Conservation (phyloP, 1,140 invertebrate genomes). For the Drosophila willistoni region DNA sequence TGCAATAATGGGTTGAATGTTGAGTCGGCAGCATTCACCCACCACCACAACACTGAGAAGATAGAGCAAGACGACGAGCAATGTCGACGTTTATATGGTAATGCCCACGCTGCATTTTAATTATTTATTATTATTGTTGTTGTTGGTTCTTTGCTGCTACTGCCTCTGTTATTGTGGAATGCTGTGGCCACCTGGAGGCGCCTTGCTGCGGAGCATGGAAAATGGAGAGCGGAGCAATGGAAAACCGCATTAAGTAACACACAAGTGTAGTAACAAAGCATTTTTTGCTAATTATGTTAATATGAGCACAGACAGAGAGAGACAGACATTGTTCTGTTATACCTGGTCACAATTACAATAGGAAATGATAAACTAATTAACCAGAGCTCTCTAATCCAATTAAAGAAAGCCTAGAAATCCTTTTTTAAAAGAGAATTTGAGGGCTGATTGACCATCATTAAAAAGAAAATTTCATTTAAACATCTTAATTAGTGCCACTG, state of each 20-base stretch:
- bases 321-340: not conserved
- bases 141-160: not conserved
- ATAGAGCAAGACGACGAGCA: not conserved
- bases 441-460: no score
- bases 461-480: no score
- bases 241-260: slow-evolving; percentile 3
- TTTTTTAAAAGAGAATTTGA: no score
- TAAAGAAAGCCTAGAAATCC: not conserved
- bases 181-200: slow-evolving; percentile 10
- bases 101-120: slow-evolving; percentile 41
- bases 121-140: slow-evolving; percentile 44
- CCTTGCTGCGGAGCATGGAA: not conserved
- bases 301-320: not conserved
- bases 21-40: slow-evolving; percentile 6
- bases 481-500: no score
- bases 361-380: slow-evolving; percentile 6
- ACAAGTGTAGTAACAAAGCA: not conserved
- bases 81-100: slow-evolving; percentile 3
- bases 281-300: slow-evolving; percentile 10
- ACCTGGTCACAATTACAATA: not conserved
- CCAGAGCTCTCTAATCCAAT: not conserved
- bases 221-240: not conserved
- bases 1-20: slow-evolving; percentile 6
- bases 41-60: not conserved
- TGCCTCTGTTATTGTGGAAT: not conserved